phyloP scores from a whole-genome alignment of 2,888 invertebrate genomes.

The Erebia palarica region DNA sequence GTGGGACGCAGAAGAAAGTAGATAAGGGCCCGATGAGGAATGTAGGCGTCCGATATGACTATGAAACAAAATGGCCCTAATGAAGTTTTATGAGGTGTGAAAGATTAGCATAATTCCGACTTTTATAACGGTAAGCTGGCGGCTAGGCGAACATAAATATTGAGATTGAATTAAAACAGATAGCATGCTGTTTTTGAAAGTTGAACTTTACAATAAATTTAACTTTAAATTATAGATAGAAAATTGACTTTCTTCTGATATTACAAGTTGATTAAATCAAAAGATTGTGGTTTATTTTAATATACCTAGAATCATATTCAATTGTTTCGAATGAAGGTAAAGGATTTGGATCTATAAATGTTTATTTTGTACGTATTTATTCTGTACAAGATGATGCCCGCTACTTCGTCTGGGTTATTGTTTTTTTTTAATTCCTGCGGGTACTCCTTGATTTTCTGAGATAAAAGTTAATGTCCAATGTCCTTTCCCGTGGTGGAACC shows the following conservation, averaged over 20 bases:
- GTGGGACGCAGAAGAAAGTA: constrained; percentile 49
- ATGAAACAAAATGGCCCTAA: constrained; percentile 18
- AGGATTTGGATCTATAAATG: no score
- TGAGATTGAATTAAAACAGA: constrained; percentile 2
- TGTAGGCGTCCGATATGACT: constrained; percentile 29
- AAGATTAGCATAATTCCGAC: constrained; percentile 25
- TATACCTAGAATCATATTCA: neutral
- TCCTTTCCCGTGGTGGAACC: no score
- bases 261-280: neutral
- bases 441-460: no score
- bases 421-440: no score
- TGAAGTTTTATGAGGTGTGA: constrained; percentile 32
- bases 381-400: no score
- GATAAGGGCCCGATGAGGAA: constrained; percentile 41
- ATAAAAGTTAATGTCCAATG: no score
- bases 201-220: neutral
- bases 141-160: constrained; percentile 2
- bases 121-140: constrained; percentile 9
- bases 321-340: neutral
- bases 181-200: constrained; percentile 12
- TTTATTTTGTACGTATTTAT: neutral
- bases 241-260: constrained; percentile 2
- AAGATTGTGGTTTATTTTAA: neutral
- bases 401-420: no score
- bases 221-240: neutral